Conservation (phyloP, 2,113 vertebrate species). For the Cavia aperea region DNA sequence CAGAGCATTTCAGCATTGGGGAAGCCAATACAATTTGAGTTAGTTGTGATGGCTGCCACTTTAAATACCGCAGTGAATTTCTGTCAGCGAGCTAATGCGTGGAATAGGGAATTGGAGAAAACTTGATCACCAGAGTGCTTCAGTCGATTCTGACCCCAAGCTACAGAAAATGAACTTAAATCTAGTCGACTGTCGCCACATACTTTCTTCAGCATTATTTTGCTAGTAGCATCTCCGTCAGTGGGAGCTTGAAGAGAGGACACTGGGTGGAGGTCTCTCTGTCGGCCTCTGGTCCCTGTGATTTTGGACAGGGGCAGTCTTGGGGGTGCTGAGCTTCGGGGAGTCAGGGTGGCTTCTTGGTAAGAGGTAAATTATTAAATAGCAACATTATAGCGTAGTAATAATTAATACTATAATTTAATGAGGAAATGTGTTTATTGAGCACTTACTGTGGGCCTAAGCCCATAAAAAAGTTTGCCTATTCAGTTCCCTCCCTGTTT, state of each 20-base stretch:
- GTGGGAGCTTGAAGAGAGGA: background rate
- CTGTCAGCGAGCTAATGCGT: slow-evolving; percentile 78
- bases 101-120: slow-evolving; percentile 79
- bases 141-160: slow-evolving; percentile 81
- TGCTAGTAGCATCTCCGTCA: slow-evolving; percentile 54
- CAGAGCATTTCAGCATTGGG: slow-evolving; percentile 78
- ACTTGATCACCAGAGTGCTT: slow-evolving; percentile 80
- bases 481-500: background rate
- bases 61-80: slow-evolving; percentile 83
- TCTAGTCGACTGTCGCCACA: slow-evolving; percentile 76
- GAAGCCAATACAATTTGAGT: slow-evolving; percentile 86
- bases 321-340: background rate
- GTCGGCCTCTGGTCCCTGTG: rapidly evolving
- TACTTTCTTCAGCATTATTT: slow-evolving; percentile 74
- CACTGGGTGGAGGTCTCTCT: background rate
- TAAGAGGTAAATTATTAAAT: background rate
- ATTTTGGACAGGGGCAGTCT: background rate
- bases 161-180: slow-evolving; percentile 83
- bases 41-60: slow-evolving; percentile 83
- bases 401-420: background rate
- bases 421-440: slow-evolving; percentile 9
- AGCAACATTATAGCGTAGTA: background rate
- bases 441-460: background rate
- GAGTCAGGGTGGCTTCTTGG: background rate
- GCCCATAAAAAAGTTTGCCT: background rate